Evolutionary conservation across 2,113 vertebrate species (phyloP).

Genomic region (Hippocampus abdominalis): DNA sequence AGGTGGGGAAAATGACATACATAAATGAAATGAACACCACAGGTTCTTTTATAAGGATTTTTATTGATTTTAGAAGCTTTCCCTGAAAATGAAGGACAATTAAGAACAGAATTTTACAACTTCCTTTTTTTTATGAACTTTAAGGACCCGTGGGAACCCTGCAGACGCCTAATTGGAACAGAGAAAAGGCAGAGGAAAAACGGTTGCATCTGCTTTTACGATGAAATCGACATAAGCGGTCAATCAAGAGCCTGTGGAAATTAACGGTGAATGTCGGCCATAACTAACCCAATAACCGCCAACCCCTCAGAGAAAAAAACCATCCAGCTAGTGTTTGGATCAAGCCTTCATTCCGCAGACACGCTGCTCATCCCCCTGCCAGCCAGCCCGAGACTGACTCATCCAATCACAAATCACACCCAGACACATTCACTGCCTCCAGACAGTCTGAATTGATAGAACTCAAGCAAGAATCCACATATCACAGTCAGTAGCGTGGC

Average conservation of each 20-base stretch:
- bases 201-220: neutral
- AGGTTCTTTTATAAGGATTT: too few relatives aligned
- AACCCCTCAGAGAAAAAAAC: neutral
- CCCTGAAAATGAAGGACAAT: too few relatives aligned
- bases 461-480: neutral
- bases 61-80: too few relatives aligned
- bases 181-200: neutral
- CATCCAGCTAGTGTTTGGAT: neutral
- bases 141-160: too few relatives aligned
- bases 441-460: neutral
- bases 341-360: neutral
- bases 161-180: neutral
- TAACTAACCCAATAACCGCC: too few relatives aligned
- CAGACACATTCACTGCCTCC: neutral
- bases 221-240: neutral
- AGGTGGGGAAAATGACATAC: too few relatives aligned
- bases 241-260: neutral
- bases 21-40: too few relatives aligned
- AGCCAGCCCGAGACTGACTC: neutral
- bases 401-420: neutral
- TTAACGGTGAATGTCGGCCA: too few relatives aligned
- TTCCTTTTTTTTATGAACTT: too few relatives aligned
- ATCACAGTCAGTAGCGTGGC: neutral
- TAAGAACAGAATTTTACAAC: too few relatives aligned
- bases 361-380: neutral